Base-by-base conservation (phyloP, 92 coral and sea anemone genomes). In the Zoanthus sociatus region DNA sequence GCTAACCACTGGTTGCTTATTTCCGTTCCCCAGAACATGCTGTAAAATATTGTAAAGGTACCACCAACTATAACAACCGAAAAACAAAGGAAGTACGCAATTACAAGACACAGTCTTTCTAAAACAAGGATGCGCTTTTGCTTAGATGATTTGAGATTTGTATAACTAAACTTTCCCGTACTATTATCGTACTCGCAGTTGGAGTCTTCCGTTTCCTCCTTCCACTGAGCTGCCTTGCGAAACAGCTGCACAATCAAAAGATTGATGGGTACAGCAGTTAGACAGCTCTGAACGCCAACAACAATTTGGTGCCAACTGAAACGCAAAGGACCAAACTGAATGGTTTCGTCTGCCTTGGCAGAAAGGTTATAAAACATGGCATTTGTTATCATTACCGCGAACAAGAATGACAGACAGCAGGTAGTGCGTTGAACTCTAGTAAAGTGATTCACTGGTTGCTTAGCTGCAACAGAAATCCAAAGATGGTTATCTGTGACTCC, bases 361-460 rank as follows among this genome's bases (percentile, higher is more conserved):
- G 76, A 68, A 11, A 88, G 51, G 64, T 78, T 88, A 71, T 94
- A 94, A 82, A 94, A 94, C 97, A 94, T 92, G 44, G 97, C 97
- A 78, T 92, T 92, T 14, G 92, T 90, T 13, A 94, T 83, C 94
- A 92, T 94, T 47, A 92, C 92, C 42, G 92, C 88, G 42, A 92
- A 79, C 50, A 92, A 53, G 30, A 94, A 46, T 1, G 92, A 89
- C 69, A 89, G 85, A 67, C 97, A 94, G 68, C 97, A 92, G 0
- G 95, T 83, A 1, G 90, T 92, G 0, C 97, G 88, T 60, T 94
- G 97, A 7, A 90, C 89, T 18, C 97, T 84, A 9, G 97, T 84
- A 71, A 94, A 94, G 10, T 31, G 77, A n/a, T 81, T 78, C 15
- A 31, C 64, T 48, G 97, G 92, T 32, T 79, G 63, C 51, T 86